Evolutionary conservation across 2,888 invertebrate genomes (phyloP).

Genomic region (Gasteruption jaculator): DNA sequence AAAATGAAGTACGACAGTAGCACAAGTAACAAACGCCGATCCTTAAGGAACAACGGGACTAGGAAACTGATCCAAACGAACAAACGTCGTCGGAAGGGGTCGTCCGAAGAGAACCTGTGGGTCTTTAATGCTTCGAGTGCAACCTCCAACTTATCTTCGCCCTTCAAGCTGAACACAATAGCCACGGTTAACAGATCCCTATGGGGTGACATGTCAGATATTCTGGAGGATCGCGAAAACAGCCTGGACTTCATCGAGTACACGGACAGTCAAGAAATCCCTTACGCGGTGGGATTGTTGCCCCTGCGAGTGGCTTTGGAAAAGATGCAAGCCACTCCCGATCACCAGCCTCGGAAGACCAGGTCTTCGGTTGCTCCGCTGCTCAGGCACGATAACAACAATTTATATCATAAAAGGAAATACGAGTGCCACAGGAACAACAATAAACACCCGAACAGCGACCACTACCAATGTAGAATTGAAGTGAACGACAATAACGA

Average conservation of each 20-base stretch:
- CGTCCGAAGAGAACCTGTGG: too few relatives aligned
- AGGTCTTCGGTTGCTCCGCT: conserved; percentile 45
- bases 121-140: too few relatives aligned
- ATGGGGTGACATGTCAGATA: conserved; percentile 49
- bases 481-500: too few relatives aligned
- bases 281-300: conserved; percentile 49
- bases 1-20: too few relatives aligned
- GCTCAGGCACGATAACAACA: conserved; percentile 26
- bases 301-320: conserved; percentile 49
- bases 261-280: conserved; percentile 48
- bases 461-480: too few relatives aligned
- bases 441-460: conserved; percentile 19
- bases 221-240: conserved; percentile 32
- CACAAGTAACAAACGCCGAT: too few relatives aligned
- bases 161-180: conserved; percentile 30
- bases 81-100: too few relatives aligned
- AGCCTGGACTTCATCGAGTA: conserved; percentile 27
- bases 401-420: conserved; percentile 15
- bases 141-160: too few relatives aligned
- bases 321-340: conserved; percentile 49
- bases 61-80: too few relatives aligned
- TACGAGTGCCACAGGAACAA: conserved; percentile 11
- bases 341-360: conserved; percentile 51
- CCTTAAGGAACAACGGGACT: too few relatives aligned
- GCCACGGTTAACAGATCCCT: conserved; percentile 43